Conservation (phyloP, 2,113 vertebrate genomes). For the Petroica traversi region DNA sequence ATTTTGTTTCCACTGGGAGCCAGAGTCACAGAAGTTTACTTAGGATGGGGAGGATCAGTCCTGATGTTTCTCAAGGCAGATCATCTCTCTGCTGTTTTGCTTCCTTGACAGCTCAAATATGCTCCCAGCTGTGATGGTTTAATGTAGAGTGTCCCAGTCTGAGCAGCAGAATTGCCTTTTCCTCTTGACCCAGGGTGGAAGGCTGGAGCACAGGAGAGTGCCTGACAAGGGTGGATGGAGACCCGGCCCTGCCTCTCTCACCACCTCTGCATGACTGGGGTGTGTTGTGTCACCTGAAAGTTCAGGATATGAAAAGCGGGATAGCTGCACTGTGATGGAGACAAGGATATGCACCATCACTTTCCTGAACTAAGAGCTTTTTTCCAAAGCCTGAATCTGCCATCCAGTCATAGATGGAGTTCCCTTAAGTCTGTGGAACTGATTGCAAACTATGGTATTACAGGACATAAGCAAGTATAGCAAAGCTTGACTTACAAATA, state of each 20-base stretch:
- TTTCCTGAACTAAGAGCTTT: neutral
- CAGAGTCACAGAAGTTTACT: neutral
- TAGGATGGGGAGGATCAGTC: neutral
- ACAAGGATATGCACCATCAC: neutral
- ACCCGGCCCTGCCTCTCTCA: neutral
- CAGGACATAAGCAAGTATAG: neutral
- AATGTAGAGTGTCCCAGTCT: fast-evolving
- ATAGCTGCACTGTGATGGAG: neutral
- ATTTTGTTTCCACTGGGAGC: constrained; percentile 49
- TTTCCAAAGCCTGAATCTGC: neutral
- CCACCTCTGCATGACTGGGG: neutral
- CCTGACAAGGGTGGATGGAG: neutral
- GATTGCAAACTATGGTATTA: neutral
- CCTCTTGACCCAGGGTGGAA: neutral
- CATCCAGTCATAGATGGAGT: neutral
- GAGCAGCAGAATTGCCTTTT: neutral
- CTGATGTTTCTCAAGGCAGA: neutral
- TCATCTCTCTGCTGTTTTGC: neutral
- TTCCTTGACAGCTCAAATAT: neutral
- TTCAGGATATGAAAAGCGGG: neutral
- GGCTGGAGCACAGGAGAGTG: neutral
- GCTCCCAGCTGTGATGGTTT: neutral
- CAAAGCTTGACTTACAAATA: neutral
- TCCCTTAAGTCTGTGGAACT: neutral
- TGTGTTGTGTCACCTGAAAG: fast-evolving